Evolutionary conservation across 2,888 invertebrate species (phyloP).

Genomic region (Galerucella pusilla): DNA sequence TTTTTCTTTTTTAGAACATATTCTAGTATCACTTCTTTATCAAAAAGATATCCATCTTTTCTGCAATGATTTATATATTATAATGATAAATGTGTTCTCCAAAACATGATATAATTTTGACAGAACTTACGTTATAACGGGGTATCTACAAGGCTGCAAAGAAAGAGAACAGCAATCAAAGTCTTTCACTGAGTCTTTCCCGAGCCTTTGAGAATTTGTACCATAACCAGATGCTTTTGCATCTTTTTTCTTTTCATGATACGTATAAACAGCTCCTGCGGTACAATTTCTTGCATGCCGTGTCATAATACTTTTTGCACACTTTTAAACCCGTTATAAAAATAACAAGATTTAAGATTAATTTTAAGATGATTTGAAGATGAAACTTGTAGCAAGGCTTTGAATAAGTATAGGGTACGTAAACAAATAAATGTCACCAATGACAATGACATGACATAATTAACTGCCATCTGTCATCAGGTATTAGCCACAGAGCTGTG

Average conservation of each 20-base stretch:
- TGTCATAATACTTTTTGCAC: slow-evolving; percentile 73
- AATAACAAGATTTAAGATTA: no score
- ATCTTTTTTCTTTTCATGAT: slow-evolving; percentile 97
- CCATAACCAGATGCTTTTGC: slow-evolving; percentile 95
- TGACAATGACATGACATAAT: no score
- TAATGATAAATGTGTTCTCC: background rate
- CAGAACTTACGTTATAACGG: slow-evolving; percentile 81
- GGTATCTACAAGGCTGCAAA: slow-evolving; percentile 94
- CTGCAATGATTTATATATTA: slow-evolving; percentile 45
- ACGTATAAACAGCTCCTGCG: slow-evolving; percentile 97
- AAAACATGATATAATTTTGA: slow-evolving; percentile 3
- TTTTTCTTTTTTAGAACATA: slow-evolving; percentile 95
- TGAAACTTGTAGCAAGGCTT: no score
- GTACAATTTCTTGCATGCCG: slow-evolving; percentile 98
- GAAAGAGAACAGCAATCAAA: slow-evolving; percentile 98
- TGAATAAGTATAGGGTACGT: no score
- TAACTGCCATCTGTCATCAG: no score
- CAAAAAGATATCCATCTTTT: slow-evolving; percentile 92
- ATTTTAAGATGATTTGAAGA: no score
- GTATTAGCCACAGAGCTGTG: no score
- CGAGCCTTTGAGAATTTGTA: slow-evolving; percentile 84
- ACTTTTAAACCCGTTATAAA: no score
- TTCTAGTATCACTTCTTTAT: slow-evolving; percentile 96
- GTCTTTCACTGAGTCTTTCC: slow-evolving; percentile 93
- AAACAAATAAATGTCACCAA: no score